These are phyloP conservation scores for Neoascia interrupta DNA, from an alignment of 2,888 invertebrate species.

Conservation along the genomic window DNA sequence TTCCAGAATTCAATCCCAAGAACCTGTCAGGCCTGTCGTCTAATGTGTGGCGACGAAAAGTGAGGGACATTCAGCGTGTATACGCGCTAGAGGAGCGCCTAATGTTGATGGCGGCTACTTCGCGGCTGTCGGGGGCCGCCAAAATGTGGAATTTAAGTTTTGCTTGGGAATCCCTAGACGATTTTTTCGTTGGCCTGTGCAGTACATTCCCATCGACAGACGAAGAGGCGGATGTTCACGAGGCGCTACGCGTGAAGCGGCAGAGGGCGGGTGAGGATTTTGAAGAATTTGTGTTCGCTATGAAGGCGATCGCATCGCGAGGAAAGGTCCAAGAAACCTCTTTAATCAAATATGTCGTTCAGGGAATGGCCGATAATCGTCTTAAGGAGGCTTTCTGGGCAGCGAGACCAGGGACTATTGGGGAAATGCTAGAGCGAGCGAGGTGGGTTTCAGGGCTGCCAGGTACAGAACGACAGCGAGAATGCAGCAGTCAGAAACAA, in stretches of 20 bases:
- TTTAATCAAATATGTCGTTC: background rate
- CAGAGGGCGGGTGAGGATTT: background rate
- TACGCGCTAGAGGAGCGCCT: background rate
- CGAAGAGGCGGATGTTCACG: slow-evolving; percentile 11
- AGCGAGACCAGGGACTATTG: background rate
- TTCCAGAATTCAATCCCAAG: too few relatives aligned
- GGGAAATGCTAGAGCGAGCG: slow-evolving; percentile 4
- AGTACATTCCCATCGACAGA: background rate
- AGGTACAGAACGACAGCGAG: background rate
- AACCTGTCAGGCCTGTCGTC: background rate
- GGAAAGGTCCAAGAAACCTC: background rate
- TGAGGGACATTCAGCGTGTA: background rate
- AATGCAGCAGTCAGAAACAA: background rate
- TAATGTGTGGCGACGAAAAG: background rate
- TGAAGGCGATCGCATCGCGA: slow-evolving; percentile 8
- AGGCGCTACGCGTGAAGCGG: background rate
- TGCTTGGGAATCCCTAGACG: background rate
- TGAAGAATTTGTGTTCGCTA: slow-evolving; percentile 5
- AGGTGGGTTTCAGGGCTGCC: background rate
- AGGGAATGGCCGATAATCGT: slow-evolving; percentile 2
- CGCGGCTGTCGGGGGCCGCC: background rate
- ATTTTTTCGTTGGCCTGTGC: background rate
- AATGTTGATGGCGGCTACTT: slow-evolving; percentile 1
- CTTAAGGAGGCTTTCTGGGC: slow-evolving; percentile 2
- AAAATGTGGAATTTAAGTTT: slow-evolving; percentile 3